Evolutionary conservation across 2,888 invertebrate species (phyloP), one percentile per base, ranked within the genome.

Genomic region (Platynereis dumerilii): DNA sequence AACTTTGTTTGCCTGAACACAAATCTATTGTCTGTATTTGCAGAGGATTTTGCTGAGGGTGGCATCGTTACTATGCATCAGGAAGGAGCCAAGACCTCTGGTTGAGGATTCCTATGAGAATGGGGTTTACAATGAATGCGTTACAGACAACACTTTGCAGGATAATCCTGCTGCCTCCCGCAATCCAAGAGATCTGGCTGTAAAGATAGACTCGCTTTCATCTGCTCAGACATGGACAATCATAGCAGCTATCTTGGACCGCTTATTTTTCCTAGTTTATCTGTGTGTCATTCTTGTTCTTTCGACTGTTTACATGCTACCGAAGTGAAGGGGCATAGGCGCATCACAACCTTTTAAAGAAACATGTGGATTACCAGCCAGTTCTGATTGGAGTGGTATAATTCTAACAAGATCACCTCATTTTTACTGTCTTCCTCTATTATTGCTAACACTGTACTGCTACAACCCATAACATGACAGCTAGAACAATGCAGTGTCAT

Each of bases 221-320:
- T 22, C 48, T 20, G 48, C n/a, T 3, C 48, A n/a, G n/a, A 48
- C 48, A 5, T 65, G 60, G 60, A 27, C 29, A 20, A 44, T 42
- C 24, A 39, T 66, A 42, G 66, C 62, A 1, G 48, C 63, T n/a
- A 44, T 66, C 55, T 28, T 66, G 26, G 66, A 66, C 39, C 34
- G 66, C n/a, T 22, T 64, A 17, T 63, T 66, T 57, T 66, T 66
- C 45, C 24, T 58, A 44, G 27, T 66, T 29, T 66, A 63, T 28
- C 20, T 66, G 17, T n/a, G 5, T 22, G 28, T 66, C 42, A 44
- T 28, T 22, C 24, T 65, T 7, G 42, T 58, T 1, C 29, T 63
- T 5, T 61, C 66, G 15, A 44, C 54, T 2, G 20, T 57, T 5
- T 62, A 63, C 34, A 48, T 66, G 17, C 63, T 66, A 42, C 66